Evolutionary conservation across 2,797 vertebrate species (phyloP).

Genomic region (Sebastes cheni): DNA sequence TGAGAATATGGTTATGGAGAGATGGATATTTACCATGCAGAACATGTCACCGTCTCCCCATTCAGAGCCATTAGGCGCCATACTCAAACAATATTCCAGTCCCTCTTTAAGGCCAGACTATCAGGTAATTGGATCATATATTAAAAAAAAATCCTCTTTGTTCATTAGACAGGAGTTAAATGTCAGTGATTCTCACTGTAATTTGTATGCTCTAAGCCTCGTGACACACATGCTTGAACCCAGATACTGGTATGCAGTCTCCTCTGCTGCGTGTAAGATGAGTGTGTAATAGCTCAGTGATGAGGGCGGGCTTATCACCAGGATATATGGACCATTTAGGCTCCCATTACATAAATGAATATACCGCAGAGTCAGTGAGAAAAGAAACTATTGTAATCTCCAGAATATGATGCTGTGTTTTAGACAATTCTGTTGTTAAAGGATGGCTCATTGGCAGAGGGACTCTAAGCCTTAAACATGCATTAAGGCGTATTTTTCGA

Average conservation of each 20-base stretch:
- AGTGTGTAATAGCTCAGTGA: conserved; percentile 54
- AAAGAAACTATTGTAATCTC: conserved; percentile 26
- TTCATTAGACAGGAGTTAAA: conserved; percentile 60
- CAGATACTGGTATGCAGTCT: conserved; percentile 12
- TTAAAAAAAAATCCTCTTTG: conserved; percentile 60
- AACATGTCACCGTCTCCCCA: conserved; percentile 41
- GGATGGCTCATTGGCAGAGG: neutral
- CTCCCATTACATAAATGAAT: conserved; percentile 54
- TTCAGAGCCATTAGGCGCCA: conserved; percentile 49
- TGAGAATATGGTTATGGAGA: conserved; percentile 37
- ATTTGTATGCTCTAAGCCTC: conserved; percentile 28
- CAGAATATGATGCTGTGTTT: neutral
- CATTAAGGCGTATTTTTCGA: conserved; percentile 24
- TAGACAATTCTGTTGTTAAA: conserved; percentile 6
- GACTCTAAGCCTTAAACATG: neutral
- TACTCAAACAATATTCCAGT: conserved; percentile 50
- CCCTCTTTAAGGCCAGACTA: conserved; percentile 39
- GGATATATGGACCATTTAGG: conserved; percentile 61
- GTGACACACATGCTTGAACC: conserved; percentile 42
- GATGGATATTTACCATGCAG: conserved; percentile 62
- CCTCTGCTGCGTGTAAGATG: conserved; percentile 29
- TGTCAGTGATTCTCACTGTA: conserved; percentile 50
- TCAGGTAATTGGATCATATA: conserved; percentile 1
- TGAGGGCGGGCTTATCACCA: conserved; percentile 42
- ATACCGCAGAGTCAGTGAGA: conserved; percentile 27